These are phyloP conservation scores for Lacerta bilineata DNA, from an alignment of 2,797 vertebrate species.

Conservation along the genomic window DNA sequence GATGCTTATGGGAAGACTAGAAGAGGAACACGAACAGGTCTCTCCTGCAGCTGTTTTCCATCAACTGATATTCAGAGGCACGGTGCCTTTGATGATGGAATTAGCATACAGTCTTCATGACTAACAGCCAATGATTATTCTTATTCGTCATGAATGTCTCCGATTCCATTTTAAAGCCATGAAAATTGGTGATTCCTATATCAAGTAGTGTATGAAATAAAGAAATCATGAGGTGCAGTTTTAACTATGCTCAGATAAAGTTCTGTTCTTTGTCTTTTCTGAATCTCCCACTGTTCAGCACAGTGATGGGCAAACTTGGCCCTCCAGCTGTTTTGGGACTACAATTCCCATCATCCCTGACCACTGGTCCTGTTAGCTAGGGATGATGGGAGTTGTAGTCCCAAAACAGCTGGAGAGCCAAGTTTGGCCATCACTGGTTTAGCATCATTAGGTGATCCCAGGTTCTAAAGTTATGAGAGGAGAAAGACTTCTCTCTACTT, in stretches of 20 bases:
- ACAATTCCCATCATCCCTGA: too few species aligned
- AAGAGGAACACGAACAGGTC: background rate
- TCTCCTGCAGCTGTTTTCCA: background rate
- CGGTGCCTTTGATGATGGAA: background rate
- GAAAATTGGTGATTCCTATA: background rate
- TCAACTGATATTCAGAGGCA: background rate
- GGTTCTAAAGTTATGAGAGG: background rate
- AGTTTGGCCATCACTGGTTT: background rate
- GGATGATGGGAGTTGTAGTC: too few species aligned
- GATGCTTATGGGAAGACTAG: background rate
- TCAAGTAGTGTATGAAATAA: background rate
- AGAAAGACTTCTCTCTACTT: background rate
- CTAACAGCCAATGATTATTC: background rate
- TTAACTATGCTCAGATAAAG: background rate
- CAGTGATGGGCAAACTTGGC: too few species aligned
- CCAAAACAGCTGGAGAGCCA: too few species aligned
- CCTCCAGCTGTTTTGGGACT: too few species aligned
- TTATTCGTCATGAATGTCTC: background rate
- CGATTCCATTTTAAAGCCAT: background rate
- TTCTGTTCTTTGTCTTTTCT: background rate
- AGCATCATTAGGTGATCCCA: background rate
- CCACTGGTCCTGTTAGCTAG: too few species aligned
- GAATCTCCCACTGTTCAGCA: background rate
- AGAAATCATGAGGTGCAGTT: background rate
- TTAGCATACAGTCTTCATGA: background rate